Conservation (phyloP, 2,113 vertebrate genomes). For the Podarcis raffonei region DNA sequence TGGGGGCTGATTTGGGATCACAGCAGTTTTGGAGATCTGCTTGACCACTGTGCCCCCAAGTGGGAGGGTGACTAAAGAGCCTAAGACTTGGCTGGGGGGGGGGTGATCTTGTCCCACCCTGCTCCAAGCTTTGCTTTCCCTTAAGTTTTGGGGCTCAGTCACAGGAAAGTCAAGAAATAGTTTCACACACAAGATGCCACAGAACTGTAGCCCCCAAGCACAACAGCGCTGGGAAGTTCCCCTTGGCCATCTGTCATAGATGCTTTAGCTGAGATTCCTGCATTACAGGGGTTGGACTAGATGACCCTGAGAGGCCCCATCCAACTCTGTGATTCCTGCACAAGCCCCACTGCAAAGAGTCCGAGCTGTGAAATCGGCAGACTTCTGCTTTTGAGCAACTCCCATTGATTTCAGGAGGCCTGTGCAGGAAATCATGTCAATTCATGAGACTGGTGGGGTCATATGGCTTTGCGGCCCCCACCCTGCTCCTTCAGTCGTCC, state of each 20-base stretch:
- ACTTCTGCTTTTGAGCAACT: no score
- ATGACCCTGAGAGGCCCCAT: no score
- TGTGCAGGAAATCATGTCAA: no score
- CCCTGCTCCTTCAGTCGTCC: background rate
- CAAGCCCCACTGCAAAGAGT: background rate
- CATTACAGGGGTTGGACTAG: no score
- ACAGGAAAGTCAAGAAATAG: background rate
- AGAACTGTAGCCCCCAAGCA: background rate
- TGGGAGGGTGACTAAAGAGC: background rate
- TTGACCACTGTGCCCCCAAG: background rate
- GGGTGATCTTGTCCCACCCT: background rate
- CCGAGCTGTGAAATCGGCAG: no score
- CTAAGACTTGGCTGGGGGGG: background rate
- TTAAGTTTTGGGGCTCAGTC: background rate
- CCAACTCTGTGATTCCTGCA: no score
- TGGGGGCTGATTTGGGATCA: no score
- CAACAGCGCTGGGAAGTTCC: no score
- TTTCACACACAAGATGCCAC: no score
- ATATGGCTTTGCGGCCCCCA: background rate
- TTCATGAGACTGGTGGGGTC: background rate
- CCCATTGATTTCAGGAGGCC: no score
- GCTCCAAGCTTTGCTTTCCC: background rate
- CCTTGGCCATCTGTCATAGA: no score
- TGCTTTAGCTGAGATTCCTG: no score
- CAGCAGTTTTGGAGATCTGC: background rate